These are phyloP conservation scores for Gryllus bimaculatus DNA, from an alignment of 1,140 invertebrate species.

Conservation along the genomic window DNA sequence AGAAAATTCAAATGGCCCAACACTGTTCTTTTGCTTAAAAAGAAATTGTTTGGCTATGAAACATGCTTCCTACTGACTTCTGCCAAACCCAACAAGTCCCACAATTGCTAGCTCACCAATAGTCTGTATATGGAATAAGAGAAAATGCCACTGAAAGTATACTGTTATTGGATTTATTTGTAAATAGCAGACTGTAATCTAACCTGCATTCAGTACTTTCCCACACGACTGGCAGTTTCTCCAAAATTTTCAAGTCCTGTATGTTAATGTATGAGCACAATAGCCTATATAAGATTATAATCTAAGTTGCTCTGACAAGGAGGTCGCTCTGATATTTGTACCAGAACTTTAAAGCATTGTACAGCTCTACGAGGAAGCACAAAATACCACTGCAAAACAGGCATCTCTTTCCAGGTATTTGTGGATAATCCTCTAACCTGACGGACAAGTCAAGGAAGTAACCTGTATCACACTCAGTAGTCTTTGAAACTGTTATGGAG, in stretches of 20 bases:
- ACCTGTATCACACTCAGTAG: neutral
- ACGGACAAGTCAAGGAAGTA: neutral
- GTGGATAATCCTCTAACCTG: neutral
- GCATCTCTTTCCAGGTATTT: neutral
- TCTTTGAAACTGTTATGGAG: neutral
- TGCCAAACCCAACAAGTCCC: too few relatives aligned
- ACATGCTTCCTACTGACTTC: too few relatives aligned
- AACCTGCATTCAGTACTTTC: neutral
- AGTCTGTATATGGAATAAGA: neutral
- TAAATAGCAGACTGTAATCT: neutral
- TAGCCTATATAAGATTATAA: neutral
- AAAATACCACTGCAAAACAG: neutral
- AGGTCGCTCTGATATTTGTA: neutral
- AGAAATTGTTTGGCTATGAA: too few relatives aligned
- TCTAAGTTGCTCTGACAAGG: neutral
- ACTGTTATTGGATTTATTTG: neutral
- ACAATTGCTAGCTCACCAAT: neutral
- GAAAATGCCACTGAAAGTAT: neutral
- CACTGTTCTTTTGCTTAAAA: too few relatives aligned
- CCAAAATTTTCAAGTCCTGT: neutral
- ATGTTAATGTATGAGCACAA: neutral
- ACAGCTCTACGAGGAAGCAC: neutral
- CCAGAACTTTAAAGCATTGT: neutral
- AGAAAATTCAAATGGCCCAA: too few relatives aligned
- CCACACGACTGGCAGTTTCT: neutral